Conservation (phyloP, 1,140 invertebrate genomes). For the Drosophila hydei region DNA sequence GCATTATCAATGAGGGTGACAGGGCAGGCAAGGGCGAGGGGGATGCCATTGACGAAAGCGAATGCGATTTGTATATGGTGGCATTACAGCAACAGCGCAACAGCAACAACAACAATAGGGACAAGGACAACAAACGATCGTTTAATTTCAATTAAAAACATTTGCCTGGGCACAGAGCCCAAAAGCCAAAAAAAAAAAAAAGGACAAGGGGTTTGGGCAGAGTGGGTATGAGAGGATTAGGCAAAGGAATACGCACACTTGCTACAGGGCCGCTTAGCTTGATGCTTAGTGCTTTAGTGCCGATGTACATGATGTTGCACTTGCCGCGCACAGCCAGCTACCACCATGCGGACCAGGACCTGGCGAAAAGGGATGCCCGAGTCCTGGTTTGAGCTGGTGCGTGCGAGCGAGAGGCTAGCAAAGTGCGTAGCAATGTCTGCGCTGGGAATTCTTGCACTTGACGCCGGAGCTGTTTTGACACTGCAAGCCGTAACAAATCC, state of each 20-base stretch:
- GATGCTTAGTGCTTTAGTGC: conserved; percentile 73
- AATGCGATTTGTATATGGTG: conserved; percentile 82
- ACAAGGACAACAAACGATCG: conserved; percentile 77
- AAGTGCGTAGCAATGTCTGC: conserved; percentile 78
- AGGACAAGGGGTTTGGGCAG: conserved; percentile 22
- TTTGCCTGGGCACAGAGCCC: conserved; percentile 60
- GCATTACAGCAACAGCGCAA: conserved; percentile 68
- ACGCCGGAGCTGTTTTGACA: conserved; percentile 68
- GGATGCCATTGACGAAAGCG: conserved; percentile 40
- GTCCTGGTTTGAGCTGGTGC: conserved; percentile 24
- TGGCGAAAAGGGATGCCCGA: conserved; percentile 58
- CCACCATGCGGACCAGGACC: conserved; percentile 47
- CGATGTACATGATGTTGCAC: conserved; percentile 82
- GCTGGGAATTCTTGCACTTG: conserved; percentile 84
- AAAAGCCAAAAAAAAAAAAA: conserved; percentile 76
- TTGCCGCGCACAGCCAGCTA: conserved; percentile 65
- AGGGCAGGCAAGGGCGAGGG: conserved; percentile 16
- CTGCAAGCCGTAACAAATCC: conserved; percentile 80
- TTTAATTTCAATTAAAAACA: conserved; percentile 84
- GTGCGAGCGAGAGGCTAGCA: conserved; percentile 47
- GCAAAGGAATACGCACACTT: conserved; percentile 80
- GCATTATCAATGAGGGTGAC: conserved; percentile 62
- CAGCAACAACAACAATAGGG: conserved; percentile 36
- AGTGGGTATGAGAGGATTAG: conserved; percentile 30
- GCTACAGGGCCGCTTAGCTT: conserved; percentile 72